Base-by-base conservation (phyloP, 2,113 vertebrate genomes). In the Macrotis lagotis region DNA sequence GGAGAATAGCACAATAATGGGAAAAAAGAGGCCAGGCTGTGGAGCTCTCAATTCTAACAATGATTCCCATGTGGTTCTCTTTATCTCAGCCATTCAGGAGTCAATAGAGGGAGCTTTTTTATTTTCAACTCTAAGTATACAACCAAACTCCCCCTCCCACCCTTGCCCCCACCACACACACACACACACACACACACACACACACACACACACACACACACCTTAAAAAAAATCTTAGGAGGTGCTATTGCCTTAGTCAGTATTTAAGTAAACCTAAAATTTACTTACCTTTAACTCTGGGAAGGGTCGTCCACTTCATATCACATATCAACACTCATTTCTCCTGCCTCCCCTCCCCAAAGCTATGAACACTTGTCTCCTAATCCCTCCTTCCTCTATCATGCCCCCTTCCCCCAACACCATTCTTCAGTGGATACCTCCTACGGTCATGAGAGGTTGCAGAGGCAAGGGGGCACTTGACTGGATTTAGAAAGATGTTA, bases 101-200 rank as follows among this genome's bases (percentile, higher is more conserved):
- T 98, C 98, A 98, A 98, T 98, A 97, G 97, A 97, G 94, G 93
- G 96, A 96, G 95, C 92, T 91, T 98, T 97, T 96, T 97, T 92
- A 97, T 97, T 97, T 98, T 97, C 96, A 95, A 59, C 95, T 94
- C 96, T 93, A 94, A 97, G 96, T 96, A 91, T 96, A 97, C 95
- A 94, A 89, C 96, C n/a, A 74, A 51, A 91, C 91, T 90, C 93
- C 50, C 25, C 91, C 59, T 66, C 25, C 48, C 52, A 48, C 50
- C 92, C 92, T 28, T 95, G 74, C 92, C 51, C 89, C 55, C 95
- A 66, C 50, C 88, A 50, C 93, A 44, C 92, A 44, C 50, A 25
- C 93, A 31, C 74, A 44, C 95, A 44, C 90, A 52, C 93, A 55
- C 89, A 50, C 89, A 53, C 90, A 50, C 92, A 49, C 50, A 88